Percentiles rank a stretch among this genome's conserved stretches.
Evolutionary conservation across 2,888 invertebrate species (phyloP).

Genomic region (Drosophila subsilvestris): DNA sequence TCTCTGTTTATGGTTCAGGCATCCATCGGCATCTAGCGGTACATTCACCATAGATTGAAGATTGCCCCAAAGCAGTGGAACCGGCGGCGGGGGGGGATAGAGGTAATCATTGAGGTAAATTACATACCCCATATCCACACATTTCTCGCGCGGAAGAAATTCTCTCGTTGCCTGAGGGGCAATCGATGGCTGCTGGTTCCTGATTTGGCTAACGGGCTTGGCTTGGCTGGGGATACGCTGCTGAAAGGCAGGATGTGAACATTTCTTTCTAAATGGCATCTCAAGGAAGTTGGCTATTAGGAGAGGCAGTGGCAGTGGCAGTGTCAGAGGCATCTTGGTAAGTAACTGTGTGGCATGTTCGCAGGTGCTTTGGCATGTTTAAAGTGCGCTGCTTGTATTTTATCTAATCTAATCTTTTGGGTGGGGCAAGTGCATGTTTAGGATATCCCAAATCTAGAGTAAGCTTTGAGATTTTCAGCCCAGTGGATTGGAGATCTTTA

Average conservation of each 20-base stretch:
- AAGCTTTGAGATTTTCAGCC: no score
- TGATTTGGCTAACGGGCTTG: constrained; percentile 23
- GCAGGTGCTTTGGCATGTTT: background rate
- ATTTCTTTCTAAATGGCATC: constrained; percentile 14
- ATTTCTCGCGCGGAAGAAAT: constrained; percentile 2
- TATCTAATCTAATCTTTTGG: no score
- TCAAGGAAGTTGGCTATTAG: constrained; percentile 27
- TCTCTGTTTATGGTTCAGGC: constrained; percentile 66
- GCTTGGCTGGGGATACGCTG: constrained; percentile 11
- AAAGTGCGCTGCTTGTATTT: background rate
- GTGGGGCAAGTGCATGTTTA: no score
- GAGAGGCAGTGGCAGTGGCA: background rate
- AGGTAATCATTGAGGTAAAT: constrained; percentile 40
- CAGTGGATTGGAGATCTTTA: no score
- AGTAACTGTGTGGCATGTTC: background rate
- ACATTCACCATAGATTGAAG: constrained; percentile 63
- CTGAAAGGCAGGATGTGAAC: constrained; percentile 28
- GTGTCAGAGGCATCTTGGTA: background rate
- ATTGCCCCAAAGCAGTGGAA: constrained; percentile 8
- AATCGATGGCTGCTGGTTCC: background rate
- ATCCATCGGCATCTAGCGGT: constrained; percentile 63
- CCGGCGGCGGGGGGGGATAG: background rate
- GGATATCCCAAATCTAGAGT: no score
- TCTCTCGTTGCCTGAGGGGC: no score
- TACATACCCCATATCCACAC: constrained; percentile 43